phyloP scores from a whole-genome alignment of 2,113 vertebrate species.

The Haliaeetus leucogaster region DNA sequence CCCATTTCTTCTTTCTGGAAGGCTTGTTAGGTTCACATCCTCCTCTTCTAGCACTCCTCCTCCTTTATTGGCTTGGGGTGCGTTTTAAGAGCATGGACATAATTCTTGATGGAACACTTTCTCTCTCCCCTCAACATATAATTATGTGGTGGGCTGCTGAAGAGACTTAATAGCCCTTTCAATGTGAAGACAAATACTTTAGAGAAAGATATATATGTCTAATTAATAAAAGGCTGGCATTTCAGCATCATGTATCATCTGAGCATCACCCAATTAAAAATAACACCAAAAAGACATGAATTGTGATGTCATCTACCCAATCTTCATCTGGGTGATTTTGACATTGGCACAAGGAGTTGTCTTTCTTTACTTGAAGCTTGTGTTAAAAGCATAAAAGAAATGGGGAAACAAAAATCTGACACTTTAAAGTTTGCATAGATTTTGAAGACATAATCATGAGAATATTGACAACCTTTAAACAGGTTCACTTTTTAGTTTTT shows the following conservation, averaged over 20 bases:
- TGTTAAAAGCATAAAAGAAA: background rate
- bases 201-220: background rate
- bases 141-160: background rate
- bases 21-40: background rate
- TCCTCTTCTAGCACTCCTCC: background rate
- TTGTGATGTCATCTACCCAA: background rate
- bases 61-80: background rate
- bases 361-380: background rate
- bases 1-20: background rate
- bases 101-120: background rate
- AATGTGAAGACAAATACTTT: background rate
- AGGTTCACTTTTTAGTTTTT: background rate
- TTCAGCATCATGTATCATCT: constrained; percentile 15
- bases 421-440: background rate
- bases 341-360: background rate
- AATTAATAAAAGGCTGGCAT: constrained; percentile 14
- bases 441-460: background rate
- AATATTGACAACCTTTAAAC: background rate
- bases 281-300: background rate
- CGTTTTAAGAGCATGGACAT: background rate
- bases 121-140: background rate
- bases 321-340: background rate
- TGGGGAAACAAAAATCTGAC: no score
- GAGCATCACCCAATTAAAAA: constrained; percentile 31
- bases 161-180: background rate